phyloP scores from a whole-genome alignment of 1,140 invertebrate species.

The Cepaea nemoralis region DNA sequence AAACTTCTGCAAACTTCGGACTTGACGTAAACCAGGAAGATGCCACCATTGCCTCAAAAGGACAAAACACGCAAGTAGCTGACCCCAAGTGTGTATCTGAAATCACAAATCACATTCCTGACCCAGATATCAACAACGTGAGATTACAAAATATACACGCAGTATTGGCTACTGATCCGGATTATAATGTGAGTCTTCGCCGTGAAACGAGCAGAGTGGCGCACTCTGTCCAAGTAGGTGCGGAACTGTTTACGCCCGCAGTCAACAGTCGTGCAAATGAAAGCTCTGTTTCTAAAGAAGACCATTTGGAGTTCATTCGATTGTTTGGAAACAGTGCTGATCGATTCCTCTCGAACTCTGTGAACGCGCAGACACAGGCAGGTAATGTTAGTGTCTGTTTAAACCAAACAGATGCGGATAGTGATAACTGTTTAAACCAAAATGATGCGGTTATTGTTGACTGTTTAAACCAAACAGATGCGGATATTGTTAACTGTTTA shows the following conservation, averaged over 20 bases:
- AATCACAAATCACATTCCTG: background rate
- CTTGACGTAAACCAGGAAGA: too few species aligned
- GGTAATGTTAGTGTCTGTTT: background rate
- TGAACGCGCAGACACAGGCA: background rate
- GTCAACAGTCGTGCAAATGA: background rate
- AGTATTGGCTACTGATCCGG: constrained; percentile 7
- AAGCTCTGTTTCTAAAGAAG: background rate
- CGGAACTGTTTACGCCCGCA: background rate
- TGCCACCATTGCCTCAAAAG: too few species aligned
- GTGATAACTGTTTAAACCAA: background rate
- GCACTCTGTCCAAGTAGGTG: background rate
- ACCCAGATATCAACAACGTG: background rate
- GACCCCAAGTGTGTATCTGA: background rate
- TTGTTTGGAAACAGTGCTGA: constrained; percentile 29
- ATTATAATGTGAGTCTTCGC: background rate
- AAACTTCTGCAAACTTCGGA: too few species aligned
- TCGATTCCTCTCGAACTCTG: background rate
- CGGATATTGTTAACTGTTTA: background rate
- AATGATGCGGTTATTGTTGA: background rate
- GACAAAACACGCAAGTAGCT: too few species aligned
- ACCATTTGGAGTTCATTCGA: constrained; percentile 24
- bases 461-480: background rate
- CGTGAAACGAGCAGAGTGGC: background rate
- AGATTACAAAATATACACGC: constrained; percentile 21
- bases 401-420: too few species aligned